Conservation (phyloP, 2,797 vertebrate genomes). For the Phrynocephalus guinanensis region DNA sequence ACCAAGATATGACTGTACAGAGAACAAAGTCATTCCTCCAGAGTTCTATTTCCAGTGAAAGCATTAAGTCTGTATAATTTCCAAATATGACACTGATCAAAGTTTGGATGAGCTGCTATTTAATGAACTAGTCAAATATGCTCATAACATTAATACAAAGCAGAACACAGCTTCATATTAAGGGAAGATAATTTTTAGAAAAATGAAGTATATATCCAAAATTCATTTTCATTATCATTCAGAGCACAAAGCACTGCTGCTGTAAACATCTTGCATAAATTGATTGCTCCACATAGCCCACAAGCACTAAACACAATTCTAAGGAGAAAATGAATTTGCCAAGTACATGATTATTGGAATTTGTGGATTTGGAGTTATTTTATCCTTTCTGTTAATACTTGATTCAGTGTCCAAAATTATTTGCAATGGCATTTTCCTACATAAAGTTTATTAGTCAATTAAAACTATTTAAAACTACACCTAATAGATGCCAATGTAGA, state of each 20-base stretch:
- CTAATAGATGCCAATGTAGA: conserved; percentile 51
- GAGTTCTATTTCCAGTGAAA: conserved; percentile 53
- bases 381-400: conserved; percentile 30
- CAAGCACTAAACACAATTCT: neutral
- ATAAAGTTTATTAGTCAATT: conserved; percentile 32
- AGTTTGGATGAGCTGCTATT: conserved; percentile 39
- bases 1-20: neutral
- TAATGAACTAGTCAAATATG: neutral
- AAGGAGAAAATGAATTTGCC: conserved; percentile 26
- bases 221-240: conserved; percentile 21
- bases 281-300: conserved; percentile 11
- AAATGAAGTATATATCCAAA: conserved; percentile 7
- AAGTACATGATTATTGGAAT: conserved; percentile 51
- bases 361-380: conserved; percentile 33
- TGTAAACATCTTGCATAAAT: conserved; percentile 60
- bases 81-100: conserved; percentile 35
- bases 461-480: neutral
- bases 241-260: conserved; percentile 35
- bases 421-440: conserved; percentile 32
- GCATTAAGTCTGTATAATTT: conserved; percentile 28
- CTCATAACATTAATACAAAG: neutral
- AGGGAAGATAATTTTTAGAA: neutral
- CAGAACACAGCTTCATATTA: neutral
- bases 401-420: conserved; percentile 42
- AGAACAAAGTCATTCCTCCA: conserved; percentile 27